These are phyloP conservation scores for Glandiceps talaboti DNA, from an alignment of 53 echinoderm and acorn worm species.

Conservation along the genomic window DNA sequence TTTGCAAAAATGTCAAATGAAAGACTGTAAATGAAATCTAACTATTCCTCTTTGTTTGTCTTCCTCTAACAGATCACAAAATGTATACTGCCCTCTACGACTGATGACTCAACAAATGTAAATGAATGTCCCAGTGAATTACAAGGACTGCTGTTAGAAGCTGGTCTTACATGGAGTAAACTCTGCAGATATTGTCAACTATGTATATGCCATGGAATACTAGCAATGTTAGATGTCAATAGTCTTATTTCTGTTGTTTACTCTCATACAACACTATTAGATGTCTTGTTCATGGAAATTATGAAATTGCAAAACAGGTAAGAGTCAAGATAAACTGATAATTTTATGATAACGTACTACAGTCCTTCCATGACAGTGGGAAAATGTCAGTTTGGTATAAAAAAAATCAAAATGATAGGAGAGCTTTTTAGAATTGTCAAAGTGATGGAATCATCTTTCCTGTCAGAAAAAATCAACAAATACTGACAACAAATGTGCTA, in stretches of 20 bases:
- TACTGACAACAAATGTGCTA: no score
- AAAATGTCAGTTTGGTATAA: no score
- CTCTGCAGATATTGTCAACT: conserved; percentile 27
- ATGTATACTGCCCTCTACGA: background rate
- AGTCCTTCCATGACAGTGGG: no score
- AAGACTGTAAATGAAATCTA: background rate
- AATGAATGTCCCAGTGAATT: background rate
- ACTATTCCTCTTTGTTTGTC: no score
- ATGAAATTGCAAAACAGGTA: conserved; percentile 37
- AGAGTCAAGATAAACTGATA: no score
- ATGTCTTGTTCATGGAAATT: conserved; percentile 57
- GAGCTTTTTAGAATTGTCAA: no score
- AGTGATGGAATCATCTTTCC: no score
- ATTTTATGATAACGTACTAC: no score
- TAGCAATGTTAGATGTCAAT: conserved; percentile 42
- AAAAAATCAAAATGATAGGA: no score
- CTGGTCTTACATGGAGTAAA: background rate
- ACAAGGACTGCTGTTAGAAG: no score
- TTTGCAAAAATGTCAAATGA: background rate
- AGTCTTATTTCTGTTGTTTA: conserved; percentile 21
- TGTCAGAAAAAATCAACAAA: no score
- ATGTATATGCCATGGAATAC: conserved; percentile 65
- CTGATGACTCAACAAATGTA: no score
- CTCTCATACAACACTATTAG: conserved; percentile 22
- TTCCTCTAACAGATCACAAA: background rate